Base-by-base conservation (phyloP, 2,797 vertebrate genomes). In the Amblyopsis hoosieri region DNA sequence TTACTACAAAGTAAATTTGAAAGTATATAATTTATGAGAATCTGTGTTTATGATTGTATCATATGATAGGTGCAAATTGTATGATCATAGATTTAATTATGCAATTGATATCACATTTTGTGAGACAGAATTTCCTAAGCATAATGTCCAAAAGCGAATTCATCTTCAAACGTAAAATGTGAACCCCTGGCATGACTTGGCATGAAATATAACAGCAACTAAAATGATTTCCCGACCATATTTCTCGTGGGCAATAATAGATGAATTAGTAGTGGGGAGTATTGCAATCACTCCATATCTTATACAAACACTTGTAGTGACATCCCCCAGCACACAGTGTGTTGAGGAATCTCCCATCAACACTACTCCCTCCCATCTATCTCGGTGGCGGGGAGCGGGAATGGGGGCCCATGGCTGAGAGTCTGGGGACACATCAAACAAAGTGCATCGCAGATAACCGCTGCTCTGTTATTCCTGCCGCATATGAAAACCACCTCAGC, bases 311-410 rank as follows among this genome's bases (percentile, higher is more conserved):
- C 78, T 88, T 67, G 69, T 78, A 82, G 76, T 86, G 90, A 90
- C 83, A 72, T 79, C 66, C 65, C 84, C 74, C 72, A 82, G 86
- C 89, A 89, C 91, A 90, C 90, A 91, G 88, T 75, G 86, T 86
- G 88, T 74, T 82, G 85, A 90, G 88, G 89, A 92, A 91, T 93
- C 90, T 90, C 83, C 84, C 80, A 85, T 84, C 85, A 89, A 79
- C 90, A 88, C 85, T 91, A 94, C 93, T 94, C 94, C 93, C 89
- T 79, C 75, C 78, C 81, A 88, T 90, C 88, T 88, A 89, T 91
- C 88, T 89, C 69, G 46, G 66, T 19, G 64, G 69, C 73, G 71
- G 69, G 80, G 72, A 78, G 78, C 70, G 72, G 63, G 73, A 69
- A 69, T 37, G 67, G 76, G 66, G 74, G 65, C 53, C 48, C 66